Percentiles rank a stretch among this genome's conserved stretches.
phyloP scores from a whole-genome alignment of 2,888 invertebrate species.

The Agrilus cyanescens region DNA sequence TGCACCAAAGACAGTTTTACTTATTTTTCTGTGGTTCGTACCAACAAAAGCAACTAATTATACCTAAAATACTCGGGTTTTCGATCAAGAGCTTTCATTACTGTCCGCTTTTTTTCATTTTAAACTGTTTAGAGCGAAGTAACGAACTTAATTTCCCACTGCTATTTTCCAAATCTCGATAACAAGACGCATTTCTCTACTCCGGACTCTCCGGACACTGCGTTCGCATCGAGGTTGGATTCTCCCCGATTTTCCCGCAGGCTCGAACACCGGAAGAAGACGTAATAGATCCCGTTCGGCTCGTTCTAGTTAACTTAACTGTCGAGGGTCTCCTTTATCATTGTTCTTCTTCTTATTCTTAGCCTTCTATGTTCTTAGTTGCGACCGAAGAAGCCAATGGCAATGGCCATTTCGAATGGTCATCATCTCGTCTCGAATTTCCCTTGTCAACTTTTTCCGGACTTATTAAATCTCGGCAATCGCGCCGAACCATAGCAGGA shows the following conservation, averaged over 20 bases:
- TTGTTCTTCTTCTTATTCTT: conserved; percentile 21
- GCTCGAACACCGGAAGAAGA: conserved; percentile 29
- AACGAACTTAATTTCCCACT: conserved; percentile 29
- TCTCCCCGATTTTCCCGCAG: too few species aligned
- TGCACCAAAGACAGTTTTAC: too few species aligned
- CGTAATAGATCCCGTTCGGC: conserved; percentile 31
- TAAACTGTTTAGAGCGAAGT: conserved; percentile 19
- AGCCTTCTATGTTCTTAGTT: too few species aligned
- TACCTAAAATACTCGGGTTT: too few species aligned
- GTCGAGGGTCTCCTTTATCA: conserved; percentile 26
- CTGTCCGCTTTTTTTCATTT: conserved; percentile 9
- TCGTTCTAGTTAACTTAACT: conserved; percentile 25
- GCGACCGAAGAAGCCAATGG: too few species aligned
- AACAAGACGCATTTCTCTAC: conserved; percentile 15
- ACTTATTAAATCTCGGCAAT: too few species aligned
- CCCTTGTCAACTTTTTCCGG: too few species aligned
- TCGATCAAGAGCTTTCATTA: not conserved
- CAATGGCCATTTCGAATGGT: too few species aligned
- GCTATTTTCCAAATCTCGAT: conserved; percentile 23
- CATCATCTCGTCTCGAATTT: too few species aligned
- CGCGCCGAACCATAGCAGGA: too few species aligned
- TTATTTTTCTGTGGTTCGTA: too few species aligned
- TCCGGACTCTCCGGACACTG: conserved; percentile 23
- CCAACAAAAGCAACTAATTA: too few species aligned
- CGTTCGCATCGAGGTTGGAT: conserved; percentile 6